phyloP scores from a whole-genome alignment of 1,140 invertebrate genomes.

The Tetramorium parvispinum region DNA sequence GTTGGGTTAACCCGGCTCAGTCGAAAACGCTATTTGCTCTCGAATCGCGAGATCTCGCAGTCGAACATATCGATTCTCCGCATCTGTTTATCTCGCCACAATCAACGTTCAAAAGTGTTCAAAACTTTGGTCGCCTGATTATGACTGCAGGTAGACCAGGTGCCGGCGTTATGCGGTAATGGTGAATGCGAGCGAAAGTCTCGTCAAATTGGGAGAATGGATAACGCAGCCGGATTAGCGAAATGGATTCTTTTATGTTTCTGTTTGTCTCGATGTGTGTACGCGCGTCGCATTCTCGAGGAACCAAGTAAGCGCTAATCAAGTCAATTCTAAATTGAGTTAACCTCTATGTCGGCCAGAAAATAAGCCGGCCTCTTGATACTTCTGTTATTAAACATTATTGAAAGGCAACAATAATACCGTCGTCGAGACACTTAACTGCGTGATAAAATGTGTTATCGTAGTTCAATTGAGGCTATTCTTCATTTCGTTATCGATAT shows the following conservation, averaged over 20 bases:
- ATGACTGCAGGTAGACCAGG: no score
- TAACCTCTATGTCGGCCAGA: background rate
- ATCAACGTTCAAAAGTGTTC: slow-evolving; percentile 32
- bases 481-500: background rate
- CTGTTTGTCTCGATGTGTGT: background rate
- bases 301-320: slow-evolving; percentile 28
- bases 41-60: background rate
- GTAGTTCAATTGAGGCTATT: background rate
- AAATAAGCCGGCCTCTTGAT: background rate
- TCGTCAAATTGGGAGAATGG: slow-evolving; percentile 27
- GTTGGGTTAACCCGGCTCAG: no score
- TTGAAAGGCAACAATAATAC: background rate
- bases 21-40: no score
- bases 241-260: slow-evolving; percentile 33
- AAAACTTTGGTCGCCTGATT: background rate
- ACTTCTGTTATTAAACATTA: background rate
- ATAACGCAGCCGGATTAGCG: background rate
- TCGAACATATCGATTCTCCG: background rate
- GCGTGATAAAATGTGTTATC: background rate
- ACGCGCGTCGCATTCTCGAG: slow-evolving; percentile 16
- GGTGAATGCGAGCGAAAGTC: background rate
- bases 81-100: background rate
- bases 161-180: background rate
- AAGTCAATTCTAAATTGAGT: no score
- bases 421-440: background rate